These are phyloP conservation scores for Brachyptera risi DNA, from an alignment of 2,888 invertebrate genomes.

Conservation along the genomic window DNA sequence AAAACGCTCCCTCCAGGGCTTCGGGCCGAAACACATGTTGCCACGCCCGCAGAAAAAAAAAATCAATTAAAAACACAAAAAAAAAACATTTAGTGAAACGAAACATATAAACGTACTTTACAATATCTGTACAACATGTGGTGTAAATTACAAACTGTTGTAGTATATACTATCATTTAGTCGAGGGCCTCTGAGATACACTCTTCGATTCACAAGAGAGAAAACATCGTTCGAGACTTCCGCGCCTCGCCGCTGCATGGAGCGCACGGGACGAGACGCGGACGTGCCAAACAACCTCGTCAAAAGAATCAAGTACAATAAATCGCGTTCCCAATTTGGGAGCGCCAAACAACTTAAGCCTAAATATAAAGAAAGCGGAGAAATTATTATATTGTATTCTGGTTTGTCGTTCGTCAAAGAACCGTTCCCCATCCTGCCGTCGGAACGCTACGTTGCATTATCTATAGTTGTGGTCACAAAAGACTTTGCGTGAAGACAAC, in stretches of 20 bases:
- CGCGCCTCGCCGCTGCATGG: not conserved
- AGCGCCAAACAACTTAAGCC: not conserved
- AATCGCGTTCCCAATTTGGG: not conserved
- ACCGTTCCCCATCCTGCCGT: too few relatives aligned
- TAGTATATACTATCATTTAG: too few relatives aligned
- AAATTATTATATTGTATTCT: constrained; percentile 7
- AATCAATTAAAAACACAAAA: not conserved
- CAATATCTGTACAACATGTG: constrained; percentile 15
- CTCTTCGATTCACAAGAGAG: not conserved
- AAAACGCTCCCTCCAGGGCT: too few relatives aligned
- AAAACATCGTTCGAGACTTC: not conserved
- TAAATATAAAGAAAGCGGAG: constrained; percentile 15
- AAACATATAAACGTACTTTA: constrained; percentile 11
- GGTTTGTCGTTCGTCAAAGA: too few relatives aligned
- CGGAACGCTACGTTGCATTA: too few relatives aligned
- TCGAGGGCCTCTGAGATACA: not conserved
- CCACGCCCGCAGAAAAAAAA: too few relatives aligned
- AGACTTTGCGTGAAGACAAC: not conserved
- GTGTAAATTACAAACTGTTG: constrained; percentile 1
- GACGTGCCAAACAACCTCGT: too few relatives aligned
- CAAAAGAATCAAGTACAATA: too few relatives aligned
- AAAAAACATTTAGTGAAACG: constrained; percentile 12
- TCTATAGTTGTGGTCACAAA: not conserved
- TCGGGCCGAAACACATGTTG: too few relatives aligned
- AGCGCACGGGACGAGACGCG: too few relatives aligned